A percentile compares a stretch with the other conserved stretches of the same genome.
These are phyloP conservation scores for Cyclophora punctaria DNA, from an alignment of 2,888 invertebrate genomes.

Conservation along the genomic window DNA sequence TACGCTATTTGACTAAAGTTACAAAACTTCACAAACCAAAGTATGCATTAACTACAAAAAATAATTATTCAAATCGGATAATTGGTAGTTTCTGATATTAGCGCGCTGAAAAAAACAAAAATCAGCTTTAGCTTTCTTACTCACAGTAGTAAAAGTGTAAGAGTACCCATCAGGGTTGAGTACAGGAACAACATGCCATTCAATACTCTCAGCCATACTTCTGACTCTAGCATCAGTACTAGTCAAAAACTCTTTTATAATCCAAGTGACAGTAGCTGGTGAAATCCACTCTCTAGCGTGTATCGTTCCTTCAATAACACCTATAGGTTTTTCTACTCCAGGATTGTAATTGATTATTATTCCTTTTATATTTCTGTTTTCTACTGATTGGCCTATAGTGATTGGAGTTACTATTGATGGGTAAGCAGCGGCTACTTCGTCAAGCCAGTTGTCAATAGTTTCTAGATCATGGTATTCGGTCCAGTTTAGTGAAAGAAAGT, in stretches of 20 bases:
- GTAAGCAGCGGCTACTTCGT: slow-evolving; percentile 61
- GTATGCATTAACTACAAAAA: no score
- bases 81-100: no score
- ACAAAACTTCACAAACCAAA: no score
- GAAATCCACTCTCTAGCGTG: slow-evolving; percentile 86
- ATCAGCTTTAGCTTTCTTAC: slow-evolving; percentile 22
- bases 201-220: slow-evolving; percentile 77
- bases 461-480: slow-evolving; percentile 75
- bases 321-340: slow-evolving; percentile 50
- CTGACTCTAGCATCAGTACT: slow-evolving; percentile 71
- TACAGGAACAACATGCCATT: slow-evolving; percentile 85
- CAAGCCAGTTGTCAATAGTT: slow-evolving; percentile 76
- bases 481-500: slow-evolving; percentile 61
- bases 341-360: slow-evolving; percentile 55
- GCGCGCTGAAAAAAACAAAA: no score
- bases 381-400: slow-evolving; percentile 74
- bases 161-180: slow-evolving; percentile 85
- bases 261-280: slow-evolving; percentile 78
- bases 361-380: slow-evolving; percentile 77
- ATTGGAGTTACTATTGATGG: slow-evolving; percentile 65
- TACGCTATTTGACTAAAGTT: no score
- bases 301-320: slow-evolving; percentile 77
- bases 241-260: slow-evolving; percentile 80
- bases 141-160: slow-evolving; percentile 78
- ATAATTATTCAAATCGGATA: no score